Evolutionary conservation across 2,113 vertebrate genomes (phyloP).

Genomic region (Diadophis punctatus): DNA sequence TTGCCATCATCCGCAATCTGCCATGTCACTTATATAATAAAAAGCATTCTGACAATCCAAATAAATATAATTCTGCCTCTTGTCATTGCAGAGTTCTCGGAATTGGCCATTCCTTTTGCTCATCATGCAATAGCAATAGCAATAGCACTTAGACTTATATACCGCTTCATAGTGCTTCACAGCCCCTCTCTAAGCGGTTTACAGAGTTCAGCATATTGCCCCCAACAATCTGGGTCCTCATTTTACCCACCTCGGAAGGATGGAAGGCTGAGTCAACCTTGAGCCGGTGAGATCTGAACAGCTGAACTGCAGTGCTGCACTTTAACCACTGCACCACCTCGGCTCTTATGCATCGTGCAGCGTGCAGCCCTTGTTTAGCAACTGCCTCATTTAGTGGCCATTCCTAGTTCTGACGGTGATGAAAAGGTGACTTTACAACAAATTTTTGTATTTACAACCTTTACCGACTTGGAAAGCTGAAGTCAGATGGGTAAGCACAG

Average conservation of each 20-base stretch:
- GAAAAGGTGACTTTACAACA: neutral
- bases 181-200: too few relatives aligned
- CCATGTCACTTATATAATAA: constrained; percentile 3
- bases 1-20: constrained; percentile 30
- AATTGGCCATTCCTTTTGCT: neutral
- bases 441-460: neutral
- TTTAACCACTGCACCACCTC: too few relatives aligned
- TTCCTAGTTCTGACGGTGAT: neutral
- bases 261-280: too few relatives aligned
- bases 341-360: too few relatives aligned
- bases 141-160: too few relatives aligned
- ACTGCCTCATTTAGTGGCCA: neutral
- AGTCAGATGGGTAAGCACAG: neutral
- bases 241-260: too few relatives aligned
- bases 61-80: neutral
- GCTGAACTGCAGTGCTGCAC: too few relatives aligned
- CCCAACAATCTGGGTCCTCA: too few relatives aligned
- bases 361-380: neutral
- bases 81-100: neutral
- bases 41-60: constrained; percentile 22
- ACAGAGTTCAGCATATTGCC: too few relatives aligned
- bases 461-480: neutral
- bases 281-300: too few relatives aligned
- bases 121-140: too few relatives aligned
- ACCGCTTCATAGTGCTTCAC: too few relatives aligned